Base-by-base conservation (phyloP, 2,888 invertebrate genomes). In the Sipunculus nudus region DNA sequence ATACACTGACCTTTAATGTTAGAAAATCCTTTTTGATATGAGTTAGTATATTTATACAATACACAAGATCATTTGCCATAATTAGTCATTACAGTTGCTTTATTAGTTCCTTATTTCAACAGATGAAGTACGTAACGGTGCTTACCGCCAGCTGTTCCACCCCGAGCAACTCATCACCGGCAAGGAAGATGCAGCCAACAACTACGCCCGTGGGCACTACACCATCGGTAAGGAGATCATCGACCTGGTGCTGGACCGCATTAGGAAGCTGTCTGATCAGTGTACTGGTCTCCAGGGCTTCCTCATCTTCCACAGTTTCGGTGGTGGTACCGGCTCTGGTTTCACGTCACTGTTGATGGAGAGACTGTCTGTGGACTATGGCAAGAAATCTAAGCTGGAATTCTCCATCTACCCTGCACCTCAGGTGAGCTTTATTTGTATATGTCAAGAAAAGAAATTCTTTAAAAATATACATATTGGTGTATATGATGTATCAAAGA, bases 111-210 rank as follows among this genome's bases (percentile, higher is more conserved):
- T n/a, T 43, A 8, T 43, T 35, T 21, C 63, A 67, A 1, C 57
- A 75, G 84, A 85, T 68, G 84, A 85, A 64, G 80, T 84, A 41
- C 75, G 84, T 40, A 84, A 83, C 16, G 84, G 85, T 23, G 79
- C 81, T 21, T 96, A 96, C 88, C 89, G 94, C 70, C 94, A 94
- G 85, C 89, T 96, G 80, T 96, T 96, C 89, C 96, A 96, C 85
- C 96, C 96, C 67, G 96, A 96, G 87, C 96, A 96, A 86, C 88
- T 96, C 84, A 94, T 96, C 85, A 94, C 94, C 75, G 95, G 95
- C 74, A 96, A 96, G 85, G 96, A 96, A 86, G 96, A 96, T 82
- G 96, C 96, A 47, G 96, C 96, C 74, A 96, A 96, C 87, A 96
- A 96, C 87, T 96, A 96, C 73, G 96, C 96, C 62, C 90, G 96